Evolutionary conservation across 2,888 invertebrate genomes (phyloP).

Genomic region (Parnassius smintheus): DNA sequence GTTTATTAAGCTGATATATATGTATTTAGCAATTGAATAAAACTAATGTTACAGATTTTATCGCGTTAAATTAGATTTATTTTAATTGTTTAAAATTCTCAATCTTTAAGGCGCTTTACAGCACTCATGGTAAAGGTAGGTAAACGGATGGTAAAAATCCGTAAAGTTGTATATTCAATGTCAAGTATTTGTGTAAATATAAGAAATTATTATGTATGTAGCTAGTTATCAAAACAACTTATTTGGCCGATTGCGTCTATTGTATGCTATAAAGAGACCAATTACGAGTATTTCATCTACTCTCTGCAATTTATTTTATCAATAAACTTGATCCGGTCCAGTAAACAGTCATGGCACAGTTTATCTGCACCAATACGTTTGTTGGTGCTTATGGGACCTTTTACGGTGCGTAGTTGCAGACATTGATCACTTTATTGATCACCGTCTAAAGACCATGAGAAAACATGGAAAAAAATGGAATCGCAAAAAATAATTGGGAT

Average conservation of each 20-base stretch:
- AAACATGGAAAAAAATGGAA: background rate
- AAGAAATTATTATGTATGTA: too few relatives aligned
- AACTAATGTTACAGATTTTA: too few relatives aligned
- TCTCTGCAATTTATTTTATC: slow-evolving; percentile 62
- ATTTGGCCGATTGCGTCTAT: slow-evolving; percentile 27
- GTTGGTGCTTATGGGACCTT: slow-evolving; percentile 31
- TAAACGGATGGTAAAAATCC: too few relatives aligned
- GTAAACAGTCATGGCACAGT: slow-evolving; percentile 50
- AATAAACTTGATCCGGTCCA: slow-evolving; percentile 69
- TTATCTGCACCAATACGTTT: slow-evolving; percentile 44
- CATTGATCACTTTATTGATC: slow-evolving; percentile 8
- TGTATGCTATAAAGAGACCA: slow-evolving; percentile 59
- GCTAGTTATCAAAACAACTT: background rate
- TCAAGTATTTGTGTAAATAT: too few relatives aligned
- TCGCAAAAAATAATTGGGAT: too few relatives aligned
- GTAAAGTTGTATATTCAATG: too few relatives aligned
- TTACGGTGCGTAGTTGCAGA: slow-evolving; percentile 20
- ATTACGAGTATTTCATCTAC: slow-evolving; percentile 30
- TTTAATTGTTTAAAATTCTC: too few relatives aligned
- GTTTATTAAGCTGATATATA: too few relatives aligned
- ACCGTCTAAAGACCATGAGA: slow-evolving; percentile 9
- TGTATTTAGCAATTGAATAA: too few relatives aligned
- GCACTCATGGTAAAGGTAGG: too few relatives aligned
- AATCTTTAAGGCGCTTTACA: too few relatives aligned
- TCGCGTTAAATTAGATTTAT: too few relatives aligned